Base-by-base conservation (phyloP, 2,797 vertebrate genomes). In the Mastacembelus armatus region DNA sequence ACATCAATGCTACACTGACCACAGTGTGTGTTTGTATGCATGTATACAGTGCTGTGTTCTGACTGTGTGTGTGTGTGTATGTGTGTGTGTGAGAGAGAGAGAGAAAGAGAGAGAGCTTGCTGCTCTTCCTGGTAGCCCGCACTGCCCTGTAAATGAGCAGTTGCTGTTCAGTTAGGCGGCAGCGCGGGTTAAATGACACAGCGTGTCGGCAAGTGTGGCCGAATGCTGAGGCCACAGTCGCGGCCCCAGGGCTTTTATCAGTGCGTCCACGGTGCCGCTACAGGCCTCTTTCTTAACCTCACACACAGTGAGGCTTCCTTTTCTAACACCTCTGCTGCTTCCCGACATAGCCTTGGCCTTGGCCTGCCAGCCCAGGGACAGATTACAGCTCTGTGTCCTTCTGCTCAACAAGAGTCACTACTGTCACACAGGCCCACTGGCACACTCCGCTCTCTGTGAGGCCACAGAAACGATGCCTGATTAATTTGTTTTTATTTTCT, bases 91-190 rank as follows among this genome's bases (percentile, higher is more conserved):
- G 58, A 4, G 43, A 27, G 64, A 18, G 59, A 33, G 56, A 18
- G 65, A 40, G 50, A 54, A 54, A 65, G 57, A 64, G 74, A 51
- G 80, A 70, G 78, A 79, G 85, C 55, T 85, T 83, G 83, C 78
- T 70, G 59, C 83, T 89, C 87, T 82, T 88, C 85, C 87, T 89
- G 89, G 89, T 89, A 90, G 91, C 84, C 92, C 91, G 78, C 92
- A 91, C 84, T 92, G 91, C 88, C 92, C 91, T 88, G 89, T 89
- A 92, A 93, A 93, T 92, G 90, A 93, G 92, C 90, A 93, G 90
- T 93, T 93, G 86, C 85, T 78, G 80, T 77, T 88, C 82, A 88
- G 90, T 91, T 90, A 90, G 91, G 89, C 87, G 88, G 88, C 92
- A 91, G 83, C 85, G 86, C 71, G 80, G 90, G 76, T 90, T 91